phyloP scores from a whole-genome alignment of 2,113 vertebrate species.

The Merops nubicus region DNA sequence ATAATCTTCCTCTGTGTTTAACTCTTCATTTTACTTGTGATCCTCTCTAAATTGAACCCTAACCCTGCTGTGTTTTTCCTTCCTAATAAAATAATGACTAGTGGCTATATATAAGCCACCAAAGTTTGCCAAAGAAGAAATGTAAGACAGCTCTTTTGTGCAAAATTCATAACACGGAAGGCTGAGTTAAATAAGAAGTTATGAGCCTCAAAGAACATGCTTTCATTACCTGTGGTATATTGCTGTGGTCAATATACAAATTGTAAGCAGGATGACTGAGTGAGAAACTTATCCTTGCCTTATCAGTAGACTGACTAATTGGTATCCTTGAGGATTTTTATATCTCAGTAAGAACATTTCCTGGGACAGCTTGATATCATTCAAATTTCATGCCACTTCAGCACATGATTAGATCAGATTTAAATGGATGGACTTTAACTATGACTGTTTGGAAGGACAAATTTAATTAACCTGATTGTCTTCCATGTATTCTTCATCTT shows the following conservation, averaged over 20 bases:
- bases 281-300: conserved; percentile 43
- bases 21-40: background rate
- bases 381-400: conserved; percentile 52
- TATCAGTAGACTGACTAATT: conserved; percentile 38
- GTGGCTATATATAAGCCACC: background rate
- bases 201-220: background rate
- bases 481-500: conserved; percentile 53
- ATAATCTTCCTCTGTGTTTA: background rate
- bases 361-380: conserved; percentile 40
- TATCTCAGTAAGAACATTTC: conserved; percentile 27
- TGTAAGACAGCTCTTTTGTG: background rate
- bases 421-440: conserved; percentile 54
- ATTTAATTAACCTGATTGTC: conserved; percentile 57
- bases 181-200: background rate
- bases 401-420: conserved; percentile 58
- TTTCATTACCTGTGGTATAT: background rate
- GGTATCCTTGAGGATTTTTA: conserved; percentile 50
- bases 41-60: background rate
- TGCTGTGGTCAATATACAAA: background rate
- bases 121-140: background rate
- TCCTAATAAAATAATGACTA: background rate
- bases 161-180: background rate
- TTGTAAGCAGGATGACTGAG: background rate
- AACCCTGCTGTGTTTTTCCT: background rate
- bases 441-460: conserved; percentile 36